A percentile compares a stretch with the other conserved stretches of the same genome.
These are phyloP conservation scores for Chromis chromis DNA, from an alignment of 2,797 vertebrate species.

Conservation along the genomic window DNA sequence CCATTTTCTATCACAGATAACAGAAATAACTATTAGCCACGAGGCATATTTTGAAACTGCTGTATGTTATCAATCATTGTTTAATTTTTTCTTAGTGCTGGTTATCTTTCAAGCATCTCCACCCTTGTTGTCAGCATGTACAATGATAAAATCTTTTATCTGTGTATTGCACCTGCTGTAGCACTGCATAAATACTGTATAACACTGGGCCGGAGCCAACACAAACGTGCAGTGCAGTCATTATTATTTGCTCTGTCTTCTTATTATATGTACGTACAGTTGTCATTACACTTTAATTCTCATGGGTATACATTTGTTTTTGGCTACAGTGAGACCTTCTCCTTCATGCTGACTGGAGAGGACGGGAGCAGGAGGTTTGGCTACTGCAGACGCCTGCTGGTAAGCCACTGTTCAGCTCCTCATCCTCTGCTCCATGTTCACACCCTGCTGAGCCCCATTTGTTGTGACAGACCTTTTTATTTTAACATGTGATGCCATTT, in stretches of 20 bases:
- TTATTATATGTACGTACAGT: background rate
- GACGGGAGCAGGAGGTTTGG: constrained; percentile 97
- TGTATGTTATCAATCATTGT: background rate
- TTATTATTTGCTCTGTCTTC: background rate
- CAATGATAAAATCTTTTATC: constrained; percentile 29
- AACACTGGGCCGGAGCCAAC: constrained; percentile 7
- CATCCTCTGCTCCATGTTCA: constrained; percentile 40
- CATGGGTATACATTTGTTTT: constrained; percentile 32
- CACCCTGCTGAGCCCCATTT: constrained; percentile 61
- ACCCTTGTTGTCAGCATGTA: background rate
- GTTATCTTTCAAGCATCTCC: constrained; percentile 1
- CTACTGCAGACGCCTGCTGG: constrained; percentile 97
- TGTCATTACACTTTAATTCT: constrained; percentile 13
- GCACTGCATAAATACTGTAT: background rate
- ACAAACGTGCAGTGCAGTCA: background rate
- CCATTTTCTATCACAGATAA: background rate
- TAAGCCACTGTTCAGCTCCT: constrained; percentile 78
- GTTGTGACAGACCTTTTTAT: constrained; percentile 69
- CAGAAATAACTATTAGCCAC: background rate
- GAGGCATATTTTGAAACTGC: background rate
- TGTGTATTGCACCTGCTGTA: constrained; percentile 15
- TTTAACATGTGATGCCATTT: constrained; percentile 56
- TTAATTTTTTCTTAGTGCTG: background rate
- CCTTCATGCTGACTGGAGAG: constrained; percentile 99
- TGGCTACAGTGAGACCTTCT: constrained; percentile 95